Evolutionary conservation across 2,797 vertebrate genomes (phyloP), one percentile per base, ranked within the genome.

Genomic region (Numenius phaeopus): DNA sequence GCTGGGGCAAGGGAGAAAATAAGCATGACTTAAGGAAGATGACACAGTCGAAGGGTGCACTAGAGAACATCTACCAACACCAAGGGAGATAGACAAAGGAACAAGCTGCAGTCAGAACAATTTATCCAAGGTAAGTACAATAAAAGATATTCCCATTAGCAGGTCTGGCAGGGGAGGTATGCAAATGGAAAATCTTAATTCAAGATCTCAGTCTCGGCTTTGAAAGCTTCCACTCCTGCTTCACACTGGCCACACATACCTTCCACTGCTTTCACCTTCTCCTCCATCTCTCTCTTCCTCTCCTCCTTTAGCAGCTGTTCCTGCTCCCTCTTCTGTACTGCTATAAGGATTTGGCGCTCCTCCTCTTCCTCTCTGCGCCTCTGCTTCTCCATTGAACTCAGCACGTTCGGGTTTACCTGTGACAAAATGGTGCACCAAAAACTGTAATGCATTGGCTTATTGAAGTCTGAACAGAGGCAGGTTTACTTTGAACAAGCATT

Each of bases 261-360:
- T 98, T 99, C 99, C 49, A 99, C 99, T 11, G 99, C 99, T 98
- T 99, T 99, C 91, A 99, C 98, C 93, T 99, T 99, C 89, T 99
- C 99, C 86, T 99, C 98, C 98, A 99, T 98, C 87, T 99, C 99
- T 80, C 99, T 98, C 91, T 99, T 99, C 23, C 98, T 98, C 93
- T 99, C 99, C 70, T 99, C 99, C 96, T 99, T 99, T 34, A 99
- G 98, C 84, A 99, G 97, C 91, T 99, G 98, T 37, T 99, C 99
- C 90, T 99, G 99, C 95, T 99, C 99, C 82, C 98, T 98, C 57
- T 99, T 98, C 98, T 99, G 99, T 96, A 99, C 99, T 0, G 99
- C 99, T 80, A 99, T 96, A 47, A 99, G 98, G 67, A 99, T 98
- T 89, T 99, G 99, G 58, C 99, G 98, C 76, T 99, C 99, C 90